A percentile compares a stretch with the other conserved stretches of the same genome.
Conservation (phyloP, 2,797 vertebrate species). For the Sebastes vulpes region DNA sequence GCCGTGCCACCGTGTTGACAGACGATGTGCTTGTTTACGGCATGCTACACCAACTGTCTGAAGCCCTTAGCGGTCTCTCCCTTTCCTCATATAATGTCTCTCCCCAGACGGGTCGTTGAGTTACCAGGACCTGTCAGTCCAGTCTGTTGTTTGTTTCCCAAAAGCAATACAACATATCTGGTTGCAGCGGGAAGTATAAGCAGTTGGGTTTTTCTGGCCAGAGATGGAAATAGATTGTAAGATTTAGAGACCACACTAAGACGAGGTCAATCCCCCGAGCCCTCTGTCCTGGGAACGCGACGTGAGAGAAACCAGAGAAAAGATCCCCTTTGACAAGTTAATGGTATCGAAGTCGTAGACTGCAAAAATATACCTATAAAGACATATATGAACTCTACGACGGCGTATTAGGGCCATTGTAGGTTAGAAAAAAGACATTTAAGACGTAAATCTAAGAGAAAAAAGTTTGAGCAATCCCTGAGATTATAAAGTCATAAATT, state of each 20-base stretch:
- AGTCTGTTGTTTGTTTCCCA: slow-evolving; percentile 70
- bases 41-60: slow-evolving; percentile 62
- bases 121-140: slow-evolving; percentile 48
- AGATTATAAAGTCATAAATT: neutral
- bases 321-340: slow-evolving; percentile 22
- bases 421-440: neutral
- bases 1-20: slow-evolving; percentile 61
- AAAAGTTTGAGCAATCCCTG: neutral
- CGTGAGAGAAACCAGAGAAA: slow-evolving; percentile 29
- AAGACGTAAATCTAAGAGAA: neutral
- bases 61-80: slow-evolving; percentile 40
- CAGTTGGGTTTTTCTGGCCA: slow-evolving; percentile 54
- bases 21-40: slow-evolving; percentile 75
- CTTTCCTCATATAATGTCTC: slow-evolving; percentile 27
- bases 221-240: slow-evolving; percentile 59
- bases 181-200: slow-evolving; percentile 73
- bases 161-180: slow-evolving; percentile 70
- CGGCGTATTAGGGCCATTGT: neutral
- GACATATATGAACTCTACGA: neutral
- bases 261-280: slow-evolving; percentile 27
- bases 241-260: slow-evolving; percentile 59
- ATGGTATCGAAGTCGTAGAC: slow-evolving; percentile 14
- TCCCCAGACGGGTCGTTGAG: slow-evolving; percentile 39
- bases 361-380: neutral
- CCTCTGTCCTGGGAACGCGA: slow-evolving; percentile 31